Evolutionary conservation across 2,113 vertebrate species (phyloP).

Genomic region (Sarotherodon lohbergeri): DNA sequence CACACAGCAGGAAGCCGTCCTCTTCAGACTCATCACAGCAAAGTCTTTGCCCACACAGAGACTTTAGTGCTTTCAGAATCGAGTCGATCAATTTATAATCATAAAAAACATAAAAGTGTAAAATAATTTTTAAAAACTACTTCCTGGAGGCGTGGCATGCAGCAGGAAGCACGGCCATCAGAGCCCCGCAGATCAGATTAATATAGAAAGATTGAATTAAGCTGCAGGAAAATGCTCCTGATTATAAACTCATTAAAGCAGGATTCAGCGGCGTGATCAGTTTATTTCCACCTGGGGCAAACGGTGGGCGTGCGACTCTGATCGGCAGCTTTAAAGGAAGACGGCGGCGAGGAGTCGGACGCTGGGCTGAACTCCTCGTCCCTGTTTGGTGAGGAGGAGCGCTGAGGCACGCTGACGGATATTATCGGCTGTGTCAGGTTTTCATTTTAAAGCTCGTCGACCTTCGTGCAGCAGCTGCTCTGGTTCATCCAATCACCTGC

Average conservation of each 20-base stretch:
- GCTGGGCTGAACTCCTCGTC: fast-evolving
- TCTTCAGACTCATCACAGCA: neutral
- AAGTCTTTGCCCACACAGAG: neutral
- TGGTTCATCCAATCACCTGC: neutral
- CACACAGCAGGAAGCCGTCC: neutral
- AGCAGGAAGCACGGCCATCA: neutral
- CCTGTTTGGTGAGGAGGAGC: neutral
- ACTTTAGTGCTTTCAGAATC: neutral
- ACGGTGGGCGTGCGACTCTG: fast-evolving
- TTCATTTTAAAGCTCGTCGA: neutral
- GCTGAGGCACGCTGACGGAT: neutral
- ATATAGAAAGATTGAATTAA: neutral
- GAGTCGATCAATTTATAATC: neutral
- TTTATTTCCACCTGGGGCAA: neutral
- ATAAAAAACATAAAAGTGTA: fast-evolving
- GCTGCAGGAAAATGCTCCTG: neutral
- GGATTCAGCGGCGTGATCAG: neutral
- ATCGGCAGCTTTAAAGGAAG: neutral
- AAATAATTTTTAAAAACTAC: neutral
- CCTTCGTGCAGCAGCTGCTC: neutral
- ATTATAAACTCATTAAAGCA: neutral
- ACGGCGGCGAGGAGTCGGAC: neutral
- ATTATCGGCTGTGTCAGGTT: neutral
- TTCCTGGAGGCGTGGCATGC: neutral
- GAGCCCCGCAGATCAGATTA: neutral